Evolutionary conservation across 2,888 invertebrate species (phyloP).

Genomic region (Aphodius sticticus): DNA sequence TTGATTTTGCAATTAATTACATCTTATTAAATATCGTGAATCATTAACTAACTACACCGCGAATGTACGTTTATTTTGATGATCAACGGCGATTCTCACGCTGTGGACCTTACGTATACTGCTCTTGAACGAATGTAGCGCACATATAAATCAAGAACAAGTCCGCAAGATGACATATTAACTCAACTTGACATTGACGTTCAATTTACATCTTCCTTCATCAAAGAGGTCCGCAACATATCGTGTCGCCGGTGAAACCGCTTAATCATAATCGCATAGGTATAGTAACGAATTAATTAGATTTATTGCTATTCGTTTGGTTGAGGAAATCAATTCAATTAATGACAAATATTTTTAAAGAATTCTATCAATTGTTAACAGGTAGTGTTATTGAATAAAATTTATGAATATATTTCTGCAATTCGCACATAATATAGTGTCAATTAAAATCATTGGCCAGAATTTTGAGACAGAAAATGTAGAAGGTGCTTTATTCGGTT

Average conservation of each 20-base stretch:
- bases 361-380: too few relatives aligned
- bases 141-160: not conserved
- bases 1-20: not conserved
- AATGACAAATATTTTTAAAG: not conserved
- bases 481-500: too few relatives aligned
- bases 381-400: too few relatives aligned
- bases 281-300: not conserved
- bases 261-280: not conserved
- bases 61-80: not conserved
- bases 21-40: not conserved
- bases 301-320: not conserved
- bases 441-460: too few relatives aligned
- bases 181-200: conserved; percentile 4
- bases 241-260: not conserved
- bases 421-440: too few relatives aligned
- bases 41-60: not conserved
- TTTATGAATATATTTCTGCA: too few relatives aligned
- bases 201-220: not conserved
- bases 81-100: not conserved
- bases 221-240: not conserved
- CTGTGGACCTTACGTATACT: not conserved
- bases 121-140: not conserved
- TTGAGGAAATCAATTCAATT: not conserved
- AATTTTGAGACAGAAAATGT: too few relatives aligned
- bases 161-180: not conserved